A percentile compares a stretch with the other conserved stretches of the same genome.
phyloP scores from a whole-genome alignment of 2,888 invertebrate species.

The Lasius platythorax region DNA sequence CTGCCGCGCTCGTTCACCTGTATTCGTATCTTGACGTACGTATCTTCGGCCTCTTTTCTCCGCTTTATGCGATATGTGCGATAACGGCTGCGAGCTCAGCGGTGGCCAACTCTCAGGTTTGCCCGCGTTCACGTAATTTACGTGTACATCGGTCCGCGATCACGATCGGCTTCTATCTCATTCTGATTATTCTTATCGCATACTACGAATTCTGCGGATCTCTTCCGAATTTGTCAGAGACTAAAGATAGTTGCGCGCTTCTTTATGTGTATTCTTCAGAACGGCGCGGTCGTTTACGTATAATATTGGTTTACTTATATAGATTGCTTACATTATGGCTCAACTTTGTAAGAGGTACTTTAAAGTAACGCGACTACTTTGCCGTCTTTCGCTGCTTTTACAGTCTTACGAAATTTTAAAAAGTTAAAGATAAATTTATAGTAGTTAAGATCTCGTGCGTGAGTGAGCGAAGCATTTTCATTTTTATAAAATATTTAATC shows the following conservation, averaged over 20 bases:
- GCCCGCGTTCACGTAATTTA: conserved; percentile 14
- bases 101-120: background rate
- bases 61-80: conserved; percentile 50
- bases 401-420: conserved; percentile 25
- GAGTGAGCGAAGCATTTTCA: background rate
- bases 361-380: conserved; percentile 33
- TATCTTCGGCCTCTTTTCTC: conserved; percentile 62
- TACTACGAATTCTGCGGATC: background rate
- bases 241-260: background rate
- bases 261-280: background rate
- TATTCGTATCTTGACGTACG: conserved; percentile 57
- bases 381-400: conserved; percentile 17
- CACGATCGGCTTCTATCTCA: background rate
- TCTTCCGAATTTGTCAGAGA: background rate
- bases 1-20: conserved; percentile 58
- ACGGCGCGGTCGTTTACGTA: conserved; percentile 9
- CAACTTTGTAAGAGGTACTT: conserved; percentile 19
- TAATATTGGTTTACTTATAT: conserved; percentile 20
- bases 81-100: conserved; percentile 48
- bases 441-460: conserved; percentile 8
- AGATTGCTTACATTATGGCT: conserved; percentile 19
- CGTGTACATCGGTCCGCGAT: background rate
- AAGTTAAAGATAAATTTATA: conserved; percentile 41
- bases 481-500: conserved; percentile 22
- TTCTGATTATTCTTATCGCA: conserved; percentile 42